These are phyloP conservation scores for Polyommatus iphigenia DNA, from an alignment of 2,888 invertebrate genomes.

Conservation along the genomic window DNA sequence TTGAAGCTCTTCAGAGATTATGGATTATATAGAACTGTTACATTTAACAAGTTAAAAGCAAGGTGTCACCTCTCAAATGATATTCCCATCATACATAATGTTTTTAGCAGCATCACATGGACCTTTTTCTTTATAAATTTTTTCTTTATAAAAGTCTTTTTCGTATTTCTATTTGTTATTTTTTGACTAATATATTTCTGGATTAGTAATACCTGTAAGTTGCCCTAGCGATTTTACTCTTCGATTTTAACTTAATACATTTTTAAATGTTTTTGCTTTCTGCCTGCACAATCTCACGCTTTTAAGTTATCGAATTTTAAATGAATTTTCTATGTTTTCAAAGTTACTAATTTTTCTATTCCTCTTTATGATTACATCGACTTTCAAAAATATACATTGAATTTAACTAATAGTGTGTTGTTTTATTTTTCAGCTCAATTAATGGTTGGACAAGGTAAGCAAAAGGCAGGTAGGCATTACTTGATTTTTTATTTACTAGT, in stretches of 20 bases:
- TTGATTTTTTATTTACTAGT: constrained; percentile 16
- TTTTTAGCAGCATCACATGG: neutral
- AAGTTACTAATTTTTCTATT: constrained; percentile 24
- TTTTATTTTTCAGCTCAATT: constrained; percentile 85
- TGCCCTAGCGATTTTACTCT: neutral
- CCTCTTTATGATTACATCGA: neutral
- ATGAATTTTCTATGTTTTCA: constrained; percentile 19
- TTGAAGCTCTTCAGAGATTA: neutral
- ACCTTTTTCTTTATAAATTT: neutral
- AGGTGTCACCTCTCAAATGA: neutral
- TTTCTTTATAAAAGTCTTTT: neutral
- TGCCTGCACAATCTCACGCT: constrained; percentile 21
- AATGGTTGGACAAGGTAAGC: constrained; percentile 94
- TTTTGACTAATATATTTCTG: neutral
- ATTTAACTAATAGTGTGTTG: constrained; percentile 1
- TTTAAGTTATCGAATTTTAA: neutral
- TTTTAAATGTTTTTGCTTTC: constrained; percentile 6
- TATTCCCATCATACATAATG: neutral
- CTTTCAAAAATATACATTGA: neutral
- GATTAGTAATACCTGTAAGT: constrained; percentile 8
- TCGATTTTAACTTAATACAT: constrained; percentile 28
- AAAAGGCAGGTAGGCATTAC: constrained; percentile 16
- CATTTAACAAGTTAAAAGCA: no score
- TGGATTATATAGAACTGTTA: no score
- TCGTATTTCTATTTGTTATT: neutral